Percentiles rank a stretch among this genome's conserved stretches.
These are phyloP conservation scores for Thinocorus orbignyianus DNA, from an alignment of 2,113 vertebrate genomes.

Conservation along the genomic window DNA sequence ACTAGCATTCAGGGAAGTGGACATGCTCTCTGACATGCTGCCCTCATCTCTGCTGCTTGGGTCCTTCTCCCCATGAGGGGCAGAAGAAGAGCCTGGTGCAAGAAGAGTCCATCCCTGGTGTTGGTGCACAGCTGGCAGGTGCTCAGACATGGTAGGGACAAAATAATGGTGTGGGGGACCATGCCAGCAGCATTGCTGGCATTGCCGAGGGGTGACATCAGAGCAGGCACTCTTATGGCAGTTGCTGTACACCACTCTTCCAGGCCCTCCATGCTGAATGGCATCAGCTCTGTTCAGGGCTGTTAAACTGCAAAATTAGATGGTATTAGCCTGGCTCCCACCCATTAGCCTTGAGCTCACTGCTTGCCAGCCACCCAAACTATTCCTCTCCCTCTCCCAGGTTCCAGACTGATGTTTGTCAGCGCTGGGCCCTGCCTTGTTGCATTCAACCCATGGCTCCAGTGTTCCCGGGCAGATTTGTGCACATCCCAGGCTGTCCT, in stretches of 20 bases:
- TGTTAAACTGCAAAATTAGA: background rate
- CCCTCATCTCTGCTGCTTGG: rapidly evolving
- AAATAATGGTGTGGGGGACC: background rate
- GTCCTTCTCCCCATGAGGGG: background rate
- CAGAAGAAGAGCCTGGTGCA: background rate
- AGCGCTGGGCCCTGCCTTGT: background rate
- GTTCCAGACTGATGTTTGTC: background rate
- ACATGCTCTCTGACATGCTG: rapidly evolving
- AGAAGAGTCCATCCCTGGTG: rapidly evolving
- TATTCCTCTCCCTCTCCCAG: background rate
- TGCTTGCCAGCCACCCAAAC: background rate
- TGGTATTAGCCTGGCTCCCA: background rate
- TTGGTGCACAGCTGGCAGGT: background rate
- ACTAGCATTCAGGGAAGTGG: background rate
- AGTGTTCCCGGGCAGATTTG: background rate
- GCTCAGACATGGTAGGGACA: background rate
- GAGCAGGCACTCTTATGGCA: background rate
- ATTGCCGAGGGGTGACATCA: background rate
- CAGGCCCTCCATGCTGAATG: background rate
- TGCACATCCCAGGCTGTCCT: background rate
- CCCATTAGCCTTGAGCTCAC: background rate
- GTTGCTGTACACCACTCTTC: background rate
- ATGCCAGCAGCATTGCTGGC: rapidly evolving
- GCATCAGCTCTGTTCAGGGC: background rate
- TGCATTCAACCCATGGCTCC: background rate